phyloP scores from a whole-genome alignment of 1,140 invertebrate genomes.

The Calephelis virginiensis region DNA sequence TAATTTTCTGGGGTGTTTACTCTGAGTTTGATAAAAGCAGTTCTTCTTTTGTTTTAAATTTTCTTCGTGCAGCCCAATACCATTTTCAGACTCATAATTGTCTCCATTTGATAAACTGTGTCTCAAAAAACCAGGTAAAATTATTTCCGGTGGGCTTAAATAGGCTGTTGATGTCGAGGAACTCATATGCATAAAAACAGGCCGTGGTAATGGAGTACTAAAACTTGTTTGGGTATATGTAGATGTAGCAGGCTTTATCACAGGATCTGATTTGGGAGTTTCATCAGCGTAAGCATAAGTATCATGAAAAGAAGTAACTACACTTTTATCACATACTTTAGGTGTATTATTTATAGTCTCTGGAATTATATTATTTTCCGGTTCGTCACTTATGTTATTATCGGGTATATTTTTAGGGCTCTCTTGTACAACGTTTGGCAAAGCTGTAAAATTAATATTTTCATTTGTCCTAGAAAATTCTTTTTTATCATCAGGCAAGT shows the following conservation, averaged over 20 bases:
- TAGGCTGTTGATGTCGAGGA: constrained; percentile 74
- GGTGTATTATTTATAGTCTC: constrained; percentile 12
- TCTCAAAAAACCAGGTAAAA: constrained; percentile 58
- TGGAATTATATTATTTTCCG: constrained; percentile 15
- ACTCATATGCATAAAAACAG: constrained; percentile 63
- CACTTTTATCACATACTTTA: constrained; percentile 39
- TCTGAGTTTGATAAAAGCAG: constrained; percentile 8
- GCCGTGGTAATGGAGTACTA: constrained; percentile 50
- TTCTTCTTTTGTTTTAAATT: background rate
- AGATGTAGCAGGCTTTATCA: constrained; percentile 46
- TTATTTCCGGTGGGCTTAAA: constrained; percentile 71
- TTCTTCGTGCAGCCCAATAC: background rate
- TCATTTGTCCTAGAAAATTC: background rate
- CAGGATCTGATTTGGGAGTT: constrained; percentile 34
- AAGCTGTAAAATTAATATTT: background rate
- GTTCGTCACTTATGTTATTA: constrained; percentile 4
- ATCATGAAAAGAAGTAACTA: constrained; percentile 43
- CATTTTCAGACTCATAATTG: constrained; percentile 34
- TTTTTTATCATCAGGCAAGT: background rate
- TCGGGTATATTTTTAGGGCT: background rate
- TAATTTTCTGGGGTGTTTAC: background rate
- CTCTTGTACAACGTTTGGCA: background rate
- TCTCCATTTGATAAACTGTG: constrained; percentile 34
- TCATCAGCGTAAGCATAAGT: constrained; percentile 34
- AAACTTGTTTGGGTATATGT: constrained; percentile 60